Conservation (phyloP, 2,113 vertebrate genomes). For the Psophia crepitans region DNA sequence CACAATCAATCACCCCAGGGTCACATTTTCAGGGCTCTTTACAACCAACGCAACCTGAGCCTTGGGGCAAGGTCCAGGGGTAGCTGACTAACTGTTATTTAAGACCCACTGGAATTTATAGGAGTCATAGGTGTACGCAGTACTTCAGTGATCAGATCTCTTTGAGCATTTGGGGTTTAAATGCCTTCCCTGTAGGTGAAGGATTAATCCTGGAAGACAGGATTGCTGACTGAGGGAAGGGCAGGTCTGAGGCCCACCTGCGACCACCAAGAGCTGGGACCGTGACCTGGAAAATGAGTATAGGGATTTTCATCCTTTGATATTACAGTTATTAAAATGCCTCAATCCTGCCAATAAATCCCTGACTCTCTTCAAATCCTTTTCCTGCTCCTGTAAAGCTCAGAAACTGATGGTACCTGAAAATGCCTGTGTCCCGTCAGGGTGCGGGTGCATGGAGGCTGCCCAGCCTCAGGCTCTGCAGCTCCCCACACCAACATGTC, state of each 20-base stretch:
- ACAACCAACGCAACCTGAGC: not conserved
- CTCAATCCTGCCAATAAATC: not conserved
- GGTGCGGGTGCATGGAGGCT: accelerated
- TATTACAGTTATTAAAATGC: not conserved
- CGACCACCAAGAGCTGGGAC: not conserved
- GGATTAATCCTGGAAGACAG: not conserved
- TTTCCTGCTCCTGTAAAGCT: not conserved
- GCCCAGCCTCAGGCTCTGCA: not conserved
- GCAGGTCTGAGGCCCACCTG: not conserved
- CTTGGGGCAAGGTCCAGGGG: not conserved
- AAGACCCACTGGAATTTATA: not conserved
- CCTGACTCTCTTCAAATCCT: not conserved
- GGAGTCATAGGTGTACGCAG: not conserved
- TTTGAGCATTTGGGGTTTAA: not conserved
- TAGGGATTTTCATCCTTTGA: not conserved
- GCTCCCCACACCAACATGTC: accelerated
- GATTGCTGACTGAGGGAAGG: not conserved
- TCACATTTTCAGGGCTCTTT: not conserved
- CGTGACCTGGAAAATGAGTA: not conserved
- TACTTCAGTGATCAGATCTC: not conserved
- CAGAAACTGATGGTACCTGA: not conserved
- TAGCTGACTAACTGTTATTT: not conserved
- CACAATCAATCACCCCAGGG: not conserved
- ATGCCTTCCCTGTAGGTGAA: not conserved
- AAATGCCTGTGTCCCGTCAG: not conserved